These are phyloP conservation scores for Drosophila yooni DNA, from an alignment of 2,888 invertebrate species.

Conservation along the genomic window DNA sequence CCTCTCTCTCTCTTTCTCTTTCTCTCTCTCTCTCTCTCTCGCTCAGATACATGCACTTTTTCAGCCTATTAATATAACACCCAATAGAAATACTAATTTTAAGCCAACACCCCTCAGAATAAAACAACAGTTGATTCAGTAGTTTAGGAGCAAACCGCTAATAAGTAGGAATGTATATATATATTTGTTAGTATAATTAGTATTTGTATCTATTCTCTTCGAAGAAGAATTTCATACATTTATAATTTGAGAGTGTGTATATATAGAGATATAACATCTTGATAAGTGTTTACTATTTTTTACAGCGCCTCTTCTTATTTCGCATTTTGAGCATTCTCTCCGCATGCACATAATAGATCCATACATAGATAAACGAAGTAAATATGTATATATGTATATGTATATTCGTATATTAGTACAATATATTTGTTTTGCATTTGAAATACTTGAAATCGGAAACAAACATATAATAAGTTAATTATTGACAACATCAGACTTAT, in stretches of 20 bases:
- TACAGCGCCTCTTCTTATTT: conserved; percentile 30
- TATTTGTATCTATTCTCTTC: conserved; percentile 39
- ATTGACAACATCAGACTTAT: conserved; percentile 84
- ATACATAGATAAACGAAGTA: conserved; percentile 62
- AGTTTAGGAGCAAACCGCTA: conserved; percentile 72
- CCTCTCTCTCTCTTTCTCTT: no score
- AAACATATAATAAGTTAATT: conserved; percentile 60
- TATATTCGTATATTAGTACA: conserved; percentile 32
- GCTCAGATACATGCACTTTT: no score
- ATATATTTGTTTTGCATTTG: conserved; percentile 48
- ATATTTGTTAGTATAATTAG: conserved; percentile 50
- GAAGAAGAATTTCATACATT: conserved; percentile 40
- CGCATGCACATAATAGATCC: conserved; percentile 35
- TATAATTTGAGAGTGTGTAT: conserved; percentile 21
- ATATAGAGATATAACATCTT: conserved; percentile 63
- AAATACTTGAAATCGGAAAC: conserved; percentile 62
- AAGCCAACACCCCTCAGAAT: background rate
- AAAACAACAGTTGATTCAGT: conserved; percentile 29
- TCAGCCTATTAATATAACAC: no score
- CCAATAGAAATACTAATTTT: background rate
- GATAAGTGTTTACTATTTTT: conserved; percentile 48
- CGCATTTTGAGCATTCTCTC: conserved; percentile 12
- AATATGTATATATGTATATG: conserved; percentile 44
- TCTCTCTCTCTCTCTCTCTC: no score
- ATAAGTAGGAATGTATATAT: conserved; percentile 64